Evolutionary conservation across 2,797 vertebrate genomes (phyloP).

Genomic region (Coregonus suidteri): DNA sequence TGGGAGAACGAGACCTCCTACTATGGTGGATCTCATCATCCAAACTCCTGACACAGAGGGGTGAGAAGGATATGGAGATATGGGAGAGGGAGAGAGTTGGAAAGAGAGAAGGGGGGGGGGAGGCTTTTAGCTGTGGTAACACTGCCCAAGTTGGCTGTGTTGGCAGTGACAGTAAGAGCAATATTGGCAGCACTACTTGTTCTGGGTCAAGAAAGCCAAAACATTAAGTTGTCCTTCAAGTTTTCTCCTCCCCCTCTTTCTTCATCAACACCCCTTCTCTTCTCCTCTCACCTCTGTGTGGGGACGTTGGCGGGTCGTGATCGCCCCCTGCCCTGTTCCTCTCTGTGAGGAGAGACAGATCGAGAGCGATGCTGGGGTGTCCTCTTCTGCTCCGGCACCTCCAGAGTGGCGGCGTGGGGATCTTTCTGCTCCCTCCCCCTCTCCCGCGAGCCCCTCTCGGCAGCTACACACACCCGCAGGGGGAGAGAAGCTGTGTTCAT

Average conservation of each 20-base stretch:
- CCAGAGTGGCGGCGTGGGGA: conserved; percentile 81
- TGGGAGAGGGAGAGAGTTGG: background rate
- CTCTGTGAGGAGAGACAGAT: conserved; percentile 94
- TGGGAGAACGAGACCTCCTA: conserved; percentile 93
- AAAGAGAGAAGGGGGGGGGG: background rate
- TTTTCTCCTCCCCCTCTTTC: conserved; percentile 8
- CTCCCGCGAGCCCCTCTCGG: conserved; percentile 82
- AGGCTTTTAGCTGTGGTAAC: conserved; percentile 31
- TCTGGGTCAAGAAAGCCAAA: conserved; percentile 42
- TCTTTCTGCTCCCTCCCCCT: conserved; percentile 69
- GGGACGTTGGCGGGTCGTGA: conserved; percentile 92
- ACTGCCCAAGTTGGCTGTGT: conserved; percentile 37
- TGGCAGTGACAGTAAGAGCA: conserved; percentile 57
- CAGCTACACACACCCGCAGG: conserved; percentile 50
- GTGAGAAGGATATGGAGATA: background rate
- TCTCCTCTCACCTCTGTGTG: conserved; percentile 86
- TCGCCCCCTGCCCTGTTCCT: conserved; percentile 89
- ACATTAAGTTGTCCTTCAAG: conserved; percentile 32
- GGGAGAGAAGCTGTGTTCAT: background rate
- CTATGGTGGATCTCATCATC: conserved; percentile 95
- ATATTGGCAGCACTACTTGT: conserved; percentile 62
- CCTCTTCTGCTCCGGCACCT: conserved; percentile 93
- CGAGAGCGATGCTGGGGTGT: conserved; percentile 91
- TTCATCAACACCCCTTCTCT: background rate
- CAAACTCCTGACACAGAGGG: conserved; percentile 85